Evolutionary conservation across 1,140 invertebrate species (phyloP).

Genomic region (Drosophila bifasciata): DNA sequence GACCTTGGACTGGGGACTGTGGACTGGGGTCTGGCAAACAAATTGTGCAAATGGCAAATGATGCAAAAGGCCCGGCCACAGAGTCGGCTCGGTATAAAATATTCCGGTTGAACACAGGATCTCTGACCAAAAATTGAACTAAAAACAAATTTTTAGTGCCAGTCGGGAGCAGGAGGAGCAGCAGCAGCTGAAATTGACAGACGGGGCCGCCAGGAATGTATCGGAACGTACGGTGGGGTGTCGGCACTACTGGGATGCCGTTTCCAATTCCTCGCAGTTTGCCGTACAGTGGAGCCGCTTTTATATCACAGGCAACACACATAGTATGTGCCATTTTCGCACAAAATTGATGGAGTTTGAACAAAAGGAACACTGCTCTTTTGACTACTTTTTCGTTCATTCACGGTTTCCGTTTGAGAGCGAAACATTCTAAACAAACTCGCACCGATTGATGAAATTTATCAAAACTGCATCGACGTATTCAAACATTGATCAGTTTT

Average conservation of each 20-base stretch:
- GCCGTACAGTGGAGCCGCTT: constrained; percentile 25
- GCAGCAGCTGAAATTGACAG: constrained; percentile 75
- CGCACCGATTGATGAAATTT: constrained; percentile 47
- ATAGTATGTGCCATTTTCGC: not conserved
- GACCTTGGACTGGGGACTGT: not conserved
- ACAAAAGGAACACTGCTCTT: constrained; percentile 35
- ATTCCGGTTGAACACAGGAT: constrained; percentile 62
- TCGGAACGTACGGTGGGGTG: not conserved
- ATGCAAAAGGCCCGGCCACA: constrained; percentile 39
- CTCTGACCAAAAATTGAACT: constrained; percentile 56
- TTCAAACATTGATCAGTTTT: constrained; percentile 40
- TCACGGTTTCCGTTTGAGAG: constrained; percentile 21
- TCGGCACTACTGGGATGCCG: constrained; percentile 1
- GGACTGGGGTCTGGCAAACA: constrained; percentile 40
- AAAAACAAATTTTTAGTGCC: constrained; percentile 67
- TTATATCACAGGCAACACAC: constrained; percentile 21
- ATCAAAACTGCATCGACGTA: constrained; percentile 43
- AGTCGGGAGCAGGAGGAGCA: not conserved
- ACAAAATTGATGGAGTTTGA: constrained; percentile 27
- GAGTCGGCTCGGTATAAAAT: constrained; percentile 61
- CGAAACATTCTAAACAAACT: constrained; percentile 37
- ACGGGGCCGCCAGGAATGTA: constrained; percentile 8
- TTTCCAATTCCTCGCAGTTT: constrained; percentile 1
- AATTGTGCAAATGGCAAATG: constrained; percentile 69
- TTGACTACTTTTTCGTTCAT: constrained; percentile 41